phyloP scores from a whole-genome alignment of 2,888 invertebrate species.

The Caenorhabditis uteleia region DNA sequence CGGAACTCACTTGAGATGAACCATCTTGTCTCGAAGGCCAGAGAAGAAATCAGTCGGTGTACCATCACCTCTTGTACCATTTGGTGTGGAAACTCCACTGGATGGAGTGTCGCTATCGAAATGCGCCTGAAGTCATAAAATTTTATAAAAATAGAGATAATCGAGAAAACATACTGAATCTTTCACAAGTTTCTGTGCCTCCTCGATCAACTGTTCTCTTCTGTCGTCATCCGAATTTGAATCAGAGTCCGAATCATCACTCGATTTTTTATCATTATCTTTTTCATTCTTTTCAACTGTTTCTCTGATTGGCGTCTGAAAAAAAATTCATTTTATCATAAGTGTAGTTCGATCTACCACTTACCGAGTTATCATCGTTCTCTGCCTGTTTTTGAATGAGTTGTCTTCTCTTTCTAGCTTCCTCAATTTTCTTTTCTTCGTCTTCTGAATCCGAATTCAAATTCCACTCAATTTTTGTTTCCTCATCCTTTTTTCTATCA shows the following conservation, averaged over 20 bases:
- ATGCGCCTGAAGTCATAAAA: constrained; percentile 34
- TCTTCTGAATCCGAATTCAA: constrained; percentile 53
- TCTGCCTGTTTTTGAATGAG: constrained; percentile 39
- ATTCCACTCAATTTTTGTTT: constrained; percentile 45
- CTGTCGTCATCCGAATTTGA: constrained; percentile 24
- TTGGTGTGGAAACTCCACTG: constrained; percentile 44
- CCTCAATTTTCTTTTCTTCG: constrained; percentile 60
- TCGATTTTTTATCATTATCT: neutral
- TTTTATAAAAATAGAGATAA: neutral
- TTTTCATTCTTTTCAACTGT: constrained; percentile 2
- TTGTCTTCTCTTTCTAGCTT: constrained; percentile 47
- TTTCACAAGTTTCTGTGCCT: constrained; percentile 32
- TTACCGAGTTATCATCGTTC: constrained; percentile 6
- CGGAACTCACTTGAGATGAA: constrained; percentile 37
- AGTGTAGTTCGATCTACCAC: constrained; percentile 4
- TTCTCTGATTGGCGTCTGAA: constrained; percentile 25
- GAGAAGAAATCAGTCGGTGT: constrained; percentile 59
- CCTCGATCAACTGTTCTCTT: constrained; percentile 28
- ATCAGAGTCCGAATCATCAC: constrained; percentile 1
- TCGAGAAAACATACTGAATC: neutral
- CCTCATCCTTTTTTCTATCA: constrained; percentile 16
- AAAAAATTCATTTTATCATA: neutral
- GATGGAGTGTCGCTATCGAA: constrained; percentile 33
- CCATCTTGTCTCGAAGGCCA: constrained; percentile 62
- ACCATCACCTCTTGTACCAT: constrained; percentile 18